Evolutionary conservation across 2,113 vertebrate species (phyloP).

Genomic region (Pachyramphus minor): DNA sequence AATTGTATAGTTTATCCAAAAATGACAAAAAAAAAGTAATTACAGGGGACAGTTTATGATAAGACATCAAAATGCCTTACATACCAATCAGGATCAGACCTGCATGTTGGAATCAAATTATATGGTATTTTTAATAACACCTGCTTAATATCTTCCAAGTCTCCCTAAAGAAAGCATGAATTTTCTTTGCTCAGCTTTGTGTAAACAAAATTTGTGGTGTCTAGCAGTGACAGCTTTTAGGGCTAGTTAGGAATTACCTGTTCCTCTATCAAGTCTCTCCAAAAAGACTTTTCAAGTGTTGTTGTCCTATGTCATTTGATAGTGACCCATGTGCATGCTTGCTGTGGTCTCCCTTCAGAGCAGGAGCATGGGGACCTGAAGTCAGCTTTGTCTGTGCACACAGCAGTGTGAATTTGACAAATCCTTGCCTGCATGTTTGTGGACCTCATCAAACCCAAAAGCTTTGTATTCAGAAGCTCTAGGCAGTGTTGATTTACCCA

Average conservation of each 20-base stretch:
- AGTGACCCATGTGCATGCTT: neutral
- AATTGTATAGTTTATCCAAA: neutral
- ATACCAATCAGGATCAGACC: neutral
- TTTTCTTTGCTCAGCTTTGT: neutral
- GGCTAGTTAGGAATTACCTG: neutral
- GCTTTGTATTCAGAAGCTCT: neutral
- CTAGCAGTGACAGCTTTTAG: neutral
- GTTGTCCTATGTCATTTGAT: neutral
- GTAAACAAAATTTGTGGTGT: neutral
- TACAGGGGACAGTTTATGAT: neutral
- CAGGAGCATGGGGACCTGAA: rapidly evolving
- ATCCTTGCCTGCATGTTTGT: neutral
- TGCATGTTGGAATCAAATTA: neutral
- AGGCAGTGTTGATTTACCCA: neutral
- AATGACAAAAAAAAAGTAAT: neutral
- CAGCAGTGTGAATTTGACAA: neutral
- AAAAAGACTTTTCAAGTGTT: neutral
- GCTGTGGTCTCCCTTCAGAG: neutral
- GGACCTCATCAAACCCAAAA: neutral
- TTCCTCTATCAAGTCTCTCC: neutral
- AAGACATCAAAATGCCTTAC: neutral
- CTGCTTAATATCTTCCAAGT: neutral
- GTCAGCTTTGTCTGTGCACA: neutral
- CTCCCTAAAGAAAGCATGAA: neutral
- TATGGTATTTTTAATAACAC: neutral